Evolutionary conservation across 2,797 vertebrate genomes (phyloP), one percentile per base, ranked within the genome.

Genomic region (Platalea minor): DNA sequence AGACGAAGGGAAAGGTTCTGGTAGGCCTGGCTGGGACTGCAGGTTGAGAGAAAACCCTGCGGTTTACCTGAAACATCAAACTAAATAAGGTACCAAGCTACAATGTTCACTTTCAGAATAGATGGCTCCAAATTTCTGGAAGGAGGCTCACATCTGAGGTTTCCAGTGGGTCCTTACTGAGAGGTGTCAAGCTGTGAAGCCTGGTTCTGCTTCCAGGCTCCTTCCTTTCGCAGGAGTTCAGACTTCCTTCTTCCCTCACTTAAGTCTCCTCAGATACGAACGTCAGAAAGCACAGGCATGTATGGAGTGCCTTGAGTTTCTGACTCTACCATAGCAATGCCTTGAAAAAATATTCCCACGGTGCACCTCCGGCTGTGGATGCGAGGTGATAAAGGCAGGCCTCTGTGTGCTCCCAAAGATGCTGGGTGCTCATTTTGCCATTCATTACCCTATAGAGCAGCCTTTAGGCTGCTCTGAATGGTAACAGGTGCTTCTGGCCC

Each of bases 401-500:
- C 63, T 96, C 89, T 96, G 87, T 96, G 82, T 0, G 0, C 87
- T 95, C 78, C 96, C 79, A 41, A 85, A 77, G 91, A 95, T 59
- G 31, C 92, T 92, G 92, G 91, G 88, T 89, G 89, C 93, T 93
- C 50, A 0, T 89, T 93, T 83, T 83, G 91, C 90, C 93, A 95
- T 97, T 95, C 91, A 95, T 56, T 78, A 53, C 93, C 84, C 95
- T 13, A 91, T 91, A 94, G 92, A 95, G 95, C 92, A 61, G 95
- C 89, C 92, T 91, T 96, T 45, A 45, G 96, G 81, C 94, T 5
- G 10, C 81, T 91, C 91, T 97, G 93, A 96, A 97, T 97, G 93
- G 96, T 96, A 96, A 96, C 94, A 96, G 96, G 96, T 96, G 96
- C 92, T 97, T 86, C 93, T 95, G 94, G 92, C 91, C 96, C 95